These are phyloP conservation scores for Chauna torquata DNA, from an alignment of 2,113 vertebrate genomes.

Conservation along the genomic window DNA sequence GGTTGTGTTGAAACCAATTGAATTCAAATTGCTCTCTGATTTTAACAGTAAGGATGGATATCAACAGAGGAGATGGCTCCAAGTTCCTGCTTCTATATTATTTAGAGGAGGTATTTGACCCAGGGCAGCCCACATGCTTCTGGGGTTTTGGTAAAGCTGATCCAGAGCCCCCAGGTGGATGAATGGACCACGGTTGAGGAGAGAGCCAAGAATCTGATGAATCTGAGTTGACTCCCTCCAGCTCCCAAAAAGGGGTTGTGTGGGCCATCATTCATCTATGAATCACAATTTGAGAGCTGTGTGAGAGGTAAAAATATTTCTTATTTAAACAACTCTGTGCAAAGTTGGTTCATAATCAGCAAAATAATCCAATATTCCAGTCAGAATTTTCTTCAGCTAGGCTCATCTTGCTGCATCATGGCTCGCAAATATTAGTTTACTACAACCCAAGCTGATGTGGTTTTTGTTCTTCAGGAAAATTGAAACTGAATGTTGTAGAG, in stretches of 20 bases:
- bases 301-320: not conserved
- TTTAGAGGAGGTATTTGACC: not conserved
- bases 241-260: fast-evolving
- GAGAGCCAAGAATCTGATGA: not conserved
- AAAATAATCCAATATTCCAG: not conserved
- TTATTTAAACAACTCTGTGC: not conserved
- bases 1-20: not conserved
- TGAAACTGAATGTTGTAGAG: not conserved
- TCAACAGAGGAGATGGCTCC: not conserved
- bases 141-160: not conserved
- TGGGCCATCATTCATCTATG: not conserved
- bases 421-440: not conserved
- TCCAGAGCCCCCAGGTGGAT: fast-evolving
- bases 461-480: not conserved
- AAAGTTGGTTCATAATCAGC: not conserved
- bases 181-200: not conserved
- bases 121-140: fast-evolving
- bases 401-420: not conserved
- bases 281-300: not conserved
- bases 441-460: not conserved
- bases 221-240: not conserved
- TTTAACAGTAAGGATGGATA: not conserved
- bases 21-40: not conserved
- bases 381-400: not conserved
- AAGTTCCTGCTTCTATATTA: not conserved